These are phyloP conservation scores for Melanotus villosus DNA, from an alignment of 2,888 invertebrate genomes.

Conservation along the genomic window DNA sequence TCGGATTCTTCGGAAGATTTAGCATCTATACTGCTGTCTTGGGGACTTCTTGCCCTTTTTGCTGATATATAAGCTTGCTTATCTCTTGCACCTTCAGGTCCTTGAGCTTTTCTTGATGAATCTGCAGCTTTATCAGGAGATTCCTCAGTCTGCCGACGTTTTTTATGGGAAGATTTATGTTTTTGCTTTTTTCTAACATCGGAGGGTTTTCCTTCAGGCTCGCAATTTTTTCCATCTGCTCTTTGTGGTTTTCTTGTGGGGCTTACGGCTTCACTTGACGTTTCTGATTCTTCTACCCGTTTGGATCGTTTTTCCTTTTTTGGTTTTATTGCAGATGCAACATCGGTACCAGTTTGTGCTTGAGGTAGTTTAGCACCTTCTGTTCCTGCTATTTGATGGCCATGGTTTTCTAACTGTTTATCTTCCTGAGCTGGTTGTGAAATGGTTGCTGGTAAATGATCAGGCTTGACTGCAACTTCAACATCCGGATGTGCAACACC, in stretches of 20 bases:
- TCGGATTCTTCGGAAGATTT: slow-evolving; percentile 48
- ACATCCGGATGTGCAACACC: too few species aligned
- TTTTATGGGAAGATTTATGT: slow-evolving; percentile 19
- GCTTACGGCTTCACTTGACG: neutral
- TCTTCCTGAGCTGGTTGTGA: too few species aligned
- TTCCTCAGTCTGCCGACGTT: neutral
- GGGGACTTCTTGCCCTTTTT: slow-evolving; percentile 21
- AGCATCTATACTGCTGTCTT: slow-evolving; percentile 39
- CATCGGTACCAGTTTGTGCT: neutral
- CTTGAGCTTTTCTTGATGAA: neutral
- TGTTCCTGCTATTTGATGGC: too few species aligned
- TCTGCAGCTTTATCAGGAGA: neutral
- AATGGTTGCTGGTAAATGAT: too few species aligned
- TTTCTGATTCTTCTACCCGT: neutral
- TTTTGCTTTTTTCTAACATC: slow-evolving; percentile 44
- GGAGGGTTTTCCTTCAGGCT: slow-evolving; percentile 27
- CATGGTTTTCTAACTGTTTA: too few species aligned
- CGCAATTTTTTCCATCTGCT: neutral
- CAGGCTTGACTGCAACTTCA: too few species aligned
- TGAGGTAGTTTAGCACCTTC: neutral
- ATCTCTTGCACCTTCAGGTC: neutral
- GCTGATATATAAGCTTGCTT: neutral
- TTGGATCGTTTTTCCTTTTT: neutral
- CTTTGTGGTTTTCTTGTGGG: neutral
- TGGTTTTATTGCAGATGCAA: neutral